Evolutionary conservation across 2,888 invertebrate genomes (phyloP), one percentile per base, ranked within the genome.

Genomic region (Philonicus albiceps): DNA sequence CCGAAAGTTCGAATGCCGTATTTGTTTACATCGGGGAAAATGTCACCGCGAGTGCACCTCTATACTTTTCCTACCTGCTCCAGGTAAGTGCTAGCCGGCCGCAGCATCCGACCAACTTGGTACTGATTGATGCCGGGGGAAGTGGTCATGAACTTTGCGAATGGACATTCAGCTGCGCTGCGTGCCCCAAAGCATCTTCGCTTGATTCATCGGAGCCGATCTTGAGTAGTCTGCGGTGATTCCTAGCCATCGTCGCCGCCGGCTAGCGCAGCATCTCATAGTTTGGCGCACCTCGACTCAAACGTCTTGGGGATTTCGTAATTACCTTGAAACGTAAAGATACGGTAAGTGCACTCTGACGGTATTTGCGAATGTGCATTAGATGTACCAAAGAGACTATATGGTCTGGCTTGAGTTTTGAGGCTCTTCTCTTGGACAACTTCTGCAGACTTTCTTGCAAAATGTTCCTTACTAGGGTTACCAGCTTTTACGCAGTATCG

Each of bases 101-200:
- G 30, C 78, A 22, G 19, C 78, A 49, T 16, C 13, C 74, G 74
- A 31, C n/a, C 27, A 37, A n/a, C 30, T 5, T 2, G 27, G 13
- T 16, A 11, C 34, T 16, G 53, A 43, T 80, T 49, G 49, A 49
- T 80, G 30, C 53, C 27, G 30, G 30, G 78, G 80, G 80, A 80
- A 80, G 80, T 80, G 80, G 43, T 80, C 80, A 49, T 80, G 80
- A 80, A 80, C 80, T 80, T 80, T 80, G 80, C 80, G 49, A 53
- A 53, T 49, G 80, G 80, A 80, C 80, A 80, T 80, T 80, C 80
- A 53, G 43, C 30, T 8, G 80, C 43, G 49, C 43, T 53, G 80
- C 49, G 7, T 53, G 49, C 11, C 27, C n/a, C 49, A 49, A 22
- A 16, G 34, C 80, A 80, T 80, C 80, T 80, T 80, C 80, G 27